Conservation (phyloP, 2,888 invertebrate species). For the Volucella zonaria region DNA sequence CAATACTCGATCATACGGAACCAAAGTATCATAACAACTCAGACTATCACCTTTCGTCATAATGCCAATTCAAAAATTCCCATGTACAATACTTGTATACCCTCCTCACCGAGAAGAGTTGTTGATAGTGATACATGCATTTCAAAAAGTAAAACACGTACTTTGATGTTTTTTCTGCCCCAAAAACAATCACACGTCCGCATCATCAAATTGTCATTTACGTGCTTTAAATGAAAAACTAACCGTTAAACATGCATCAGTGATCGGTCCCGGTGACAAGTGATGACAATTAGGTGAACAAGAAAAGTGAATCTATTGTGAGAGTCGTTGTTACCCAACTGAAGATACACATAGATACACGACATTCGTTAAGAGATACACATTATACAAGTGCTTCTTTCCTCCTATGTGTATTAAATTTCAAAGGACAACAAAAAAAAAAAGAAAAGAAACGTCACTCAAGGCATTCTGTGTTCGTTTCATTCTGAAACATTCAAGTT, state of each 20-base stretch:
- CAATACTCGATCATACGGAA: constrained; percentile 24
- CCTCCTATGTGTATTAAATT: background rate
- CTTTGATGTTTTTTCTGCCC: constrained; percentile 28
- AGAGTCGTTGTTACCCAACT: constrained; percentile 20
- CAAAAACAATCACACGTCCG: constrained; percentile 16
- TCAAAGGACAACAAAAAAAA: background rate
- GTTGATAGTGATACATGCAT: background rate
- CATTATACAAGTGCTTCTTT: background rate
- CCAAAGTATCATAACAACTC: constrained; percentile 4
- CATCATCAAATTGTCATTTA: constrained; percentile 48
- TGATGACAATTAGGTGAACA: constrained; percentile 45
- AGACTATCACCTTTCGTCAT: constrained; percentile 1
- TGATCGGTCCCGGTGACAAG: background rate
- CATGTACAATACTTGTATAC: background rate
- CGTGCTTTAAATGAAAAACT: constrained; percentile 49
- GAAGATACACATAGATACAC: constrained; percentile 20
- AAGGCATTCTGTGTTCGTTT: background rate
- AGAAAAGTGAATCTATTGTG: constrained; percentile 45
- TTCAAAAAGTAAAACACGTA: constrained; percentile 59
- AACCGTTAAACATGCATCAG: background rate
- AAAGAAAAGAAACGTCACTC: background rate
- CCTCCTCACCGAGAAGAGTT: background rate
- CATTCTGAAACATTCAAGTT: constrained; percentile 44
- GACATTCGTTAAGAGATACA: background rate
- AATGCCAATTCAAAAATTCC: background rate